A percentile compares a stretch with the other conserved stretches of the same genome.
Conservation (phyloP, 2,797 vertebrate species). For the Acipenser transmontanus region DNA sequence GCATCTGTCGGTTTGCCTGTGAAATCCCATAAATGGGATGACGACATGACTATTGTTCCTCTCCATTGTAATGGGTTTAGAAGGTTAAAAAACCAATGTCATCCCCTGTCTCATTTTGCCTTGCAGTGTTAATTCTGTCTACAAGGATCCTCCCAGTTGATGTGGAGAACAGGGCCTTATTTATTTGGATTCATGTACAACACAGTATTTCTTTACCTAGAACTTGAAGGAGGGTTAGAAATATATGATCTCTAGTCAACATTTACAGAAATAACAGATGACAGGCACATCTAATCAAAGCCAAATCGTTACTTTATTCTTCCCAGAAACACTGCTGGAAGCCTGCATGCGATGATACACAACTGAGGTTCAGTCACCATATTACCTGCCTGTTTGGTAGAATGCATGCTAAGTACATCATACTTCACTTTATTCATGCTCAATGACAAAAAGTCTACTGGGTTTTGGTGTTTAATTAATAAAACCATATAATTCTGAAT, state of each 20-base stretch:
- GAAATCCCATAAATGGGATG: not conserved
- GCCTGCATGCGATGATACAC: not conserved
- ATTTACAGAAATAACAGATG: not conserved
- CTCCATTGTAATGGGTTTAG: slow-evolving; percentile 43
- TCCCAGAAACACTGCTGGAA: not conserved
- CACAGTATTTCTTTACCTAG: not conserved
- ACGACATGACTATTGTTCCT: slow-evolving; percentile 30
- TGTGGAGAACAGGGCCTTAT: not conserved
- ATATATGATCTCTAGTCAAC: not conserved
- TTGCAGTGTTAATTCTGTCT: not conserved
- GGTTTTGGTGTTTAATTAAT: not conserved
- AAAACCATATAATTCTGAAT: slow-evolving; percentile 10
- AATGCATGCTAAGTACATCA: not conserved
- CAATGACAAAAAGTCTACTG: not conserved
- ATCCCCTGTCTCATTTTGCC: slow-evolving; percentile 22
- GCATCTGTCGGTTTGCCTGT: slow-evolving; percentile 31
- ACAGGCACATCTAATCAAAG: not conserved
- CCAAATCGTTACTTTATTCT: not conserved
- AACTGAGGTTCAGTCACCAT: not conserved
- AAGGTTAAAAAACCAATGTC: slow-evolving; percentile 41
- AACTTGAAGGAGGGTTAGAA: not conserved
- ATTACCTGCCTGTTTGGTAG: not conserved
- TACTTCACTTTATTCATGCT: not conserved
- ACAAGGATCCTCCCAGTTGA: not conserved
- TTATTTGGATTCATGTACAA: not conserved